phyloP scores from a whole-genome alignment of 2,888 invertebrate species.

The Synanthedon andrenaeformis region DNA sequence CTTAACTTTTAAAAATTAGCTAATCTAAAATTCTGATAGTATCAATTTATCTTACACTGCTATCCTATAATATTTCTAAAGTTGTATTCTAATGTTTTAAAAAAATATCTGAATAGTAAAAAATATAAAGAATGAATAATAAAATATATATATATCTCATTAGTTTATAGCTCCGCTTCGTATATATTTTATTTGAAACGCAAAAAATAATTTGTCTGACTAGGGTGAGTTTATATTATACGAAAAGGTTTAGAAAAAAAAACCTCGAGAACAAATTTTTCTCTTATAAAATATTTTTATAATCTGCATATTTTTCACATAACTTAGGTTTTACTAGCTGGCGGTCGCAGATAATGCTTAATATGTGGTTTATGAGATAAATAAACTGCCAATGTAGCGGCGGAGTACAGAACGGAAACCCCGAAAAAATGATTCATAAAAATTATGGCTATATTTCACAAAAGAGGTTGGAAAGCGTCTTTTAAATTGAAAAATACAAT shows the following conservation, averaged over 20 bases:
- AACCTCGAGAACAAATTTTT: too few relatives aligned
- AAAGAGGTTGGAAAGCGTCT: not conserved
- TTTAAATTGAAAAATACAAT: not conserved
- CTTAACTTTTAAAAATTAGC: too few relatives aligned
- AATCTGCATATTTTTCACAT: constrained; percentile 37
- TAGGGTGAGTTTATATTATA: not conserved
- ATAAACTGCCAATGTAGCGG: constrained; percentile 9
- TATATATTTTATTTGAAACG: too few relatives aligned
- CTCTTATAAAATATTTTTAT: constrained; percentile 4
- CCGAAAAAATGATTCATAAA: constrained; percentile 33
- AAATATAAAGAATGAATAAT: too few relatives aligned
- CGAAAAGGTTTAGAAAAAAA: not conserved
- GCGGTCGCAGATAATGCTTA: constrained; percentile 36
- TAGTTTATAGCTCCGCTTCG: too few relatives aligned
- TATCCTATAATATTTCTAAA: too few relatives aligned
- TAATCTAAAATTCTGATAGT: too few relatives aligned
- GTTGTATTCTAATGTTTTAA: too few relatives aligned
- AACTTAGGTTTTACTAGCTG: constrained; percentile 33
- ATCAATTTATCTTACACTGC: too few relatives aligned
- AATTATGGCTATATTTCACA: constrained; percentile 18
- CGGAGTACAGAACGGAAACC: not conserved
- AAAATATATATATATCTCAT: too few relatives aligned
- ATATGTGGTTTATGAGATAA: constrained; percentile 41
- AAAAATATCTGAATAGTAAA: too few relatives aligned
- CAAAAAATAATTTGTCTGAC: not conserved